Base-by-base conservation (phyloP, 2,888 invertebrate species). In the Xestia c-nigrum region DNA sequence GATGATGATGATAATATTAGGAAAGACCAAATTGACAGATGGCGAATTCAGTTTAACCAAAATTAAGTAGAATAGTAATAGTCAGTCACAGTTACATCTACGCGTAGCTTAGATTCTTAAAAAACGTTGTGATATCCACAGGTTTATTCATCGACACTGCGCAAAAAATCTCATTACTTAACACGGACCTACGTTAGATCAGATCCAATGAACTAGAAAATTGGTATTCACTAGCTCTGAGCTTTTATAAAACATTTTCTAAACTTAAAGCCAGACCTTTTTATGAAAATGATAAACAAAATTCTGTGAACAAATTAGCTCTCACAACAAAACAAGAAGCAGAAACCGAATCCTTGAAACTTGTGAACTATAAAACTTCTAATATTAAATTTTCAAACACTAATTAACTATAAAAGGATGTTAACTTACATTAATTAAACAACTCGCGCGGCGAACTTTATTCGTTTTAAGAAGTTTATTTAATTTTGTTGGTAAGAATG, bases 341-440 rank as follows among this genome's bases (percentile, higher is more conserved):
- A n/a, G 16, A 72, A 59, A 24, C 63, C 47, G 40, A 63, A 76
- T 70, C 72, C 76, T 75, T 72, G 52, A 74, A 86, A 86, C 83
- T 83, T 59, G 24, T 43, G 21, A 82, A 85, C 83, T 77, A 85
- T 80, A 57, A 59, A 80, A 80, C 66, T 74, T 59, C 73, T 71
- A 76, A 86, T 83, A 74, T 75, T 50, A 75, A 80, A 77, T 71
- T 75, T 79, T 40, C 73, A 86, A 80, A 81, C 74, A 59, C 65
- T 74, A 80, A 82, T 80, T 85, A 85, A 80, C 76, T 78, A 70
- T 52, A 80, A 74, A 85, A 78, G 77, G 75, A 74, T 77, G 74
- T 76, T 69, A 82, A 84, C 80, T 82, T 73, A 64, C 65, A 78
- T 75, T 84, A 86, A 87, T 87, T 84, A 82, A 84, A 84, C 61